These are phyloP conservation scores for Melanostigma gelatinosum DNA, from an alignment of 2,113 vertebrate species.

Conservation along the genomic window DNA sequence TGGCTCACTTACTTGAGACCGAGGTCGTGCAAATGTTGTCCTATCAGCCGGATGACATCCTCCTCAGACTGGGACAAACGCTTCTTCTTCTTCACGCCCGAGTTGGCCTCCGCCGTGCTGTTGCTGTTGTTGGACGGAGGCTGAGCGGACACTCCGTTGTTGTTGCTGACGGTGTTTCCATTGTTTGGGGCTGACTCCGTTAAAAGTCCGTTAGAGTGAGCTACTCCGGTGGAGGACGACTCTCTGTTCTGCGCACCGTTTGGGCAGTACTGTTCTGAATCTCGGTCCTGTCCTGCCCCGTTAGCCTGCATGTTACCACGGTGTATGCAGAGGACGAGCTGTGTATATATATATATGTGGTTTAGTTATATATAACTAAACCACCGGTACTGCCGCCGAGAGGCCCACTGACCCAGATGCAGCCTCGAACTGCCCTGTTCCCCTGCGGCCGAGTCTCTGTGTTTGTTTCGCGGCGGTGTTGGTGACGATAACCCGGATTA, in stretches of 20 bases:
- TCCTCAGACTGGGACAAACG: slow-evolving; percentile 93
- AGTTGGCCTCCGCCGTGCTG: slow-evolving; percentile 78
- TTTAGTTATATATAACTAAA: slow-evolving; percentile 27
- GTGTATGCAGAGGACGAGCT: slow-evolving; percentile 47
- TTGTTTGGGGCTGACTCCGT: slow-evolving; percentile 81
- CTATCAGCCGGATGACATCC: slow-evolving; percentile 95
- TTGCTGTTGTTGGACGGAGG: slow-evolving; percentile 68
- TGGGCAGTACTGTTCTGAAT: slow-evolving; percentile 85
- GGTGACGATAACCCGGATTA: slow-evolving; percentile 87
- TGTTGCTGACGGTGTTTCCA: slow-evolving; percentile 80
- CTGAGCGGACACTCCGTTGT: slow-evolving; percentile 83
- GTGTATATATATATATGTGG: slow-evolving; percentile 4
- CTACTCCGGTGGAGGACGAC: slow-evolving; percentile 82
- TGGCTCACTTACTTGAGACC: slow-evolving; percentile 93
- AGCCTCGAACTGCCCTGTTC: slow-evolving; percentile 88
- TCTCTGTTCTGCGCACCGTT: slow-evolving; percentile 89
- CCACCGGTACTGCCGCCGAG: slow-evolving; percentile 69
- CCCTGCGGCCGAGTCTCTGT: slow-evolving; percentile 87
- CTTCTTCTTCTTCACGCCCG: slow-evolving; percentile 91
- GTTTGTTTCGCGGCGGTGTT: slow-evolving; percentile 87
- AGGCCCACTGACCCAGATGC: slow-evolving; percentile 90
- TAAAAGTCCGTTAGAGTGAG: slow-evolving; percentile 89
- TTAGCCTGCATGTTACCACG: slow-evolving; percentile 91
- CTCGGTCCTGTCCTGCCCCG: slow-evolving; percentile 87
- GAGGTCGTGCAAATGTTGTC: slow-evolving; percentile 94